A percentile compares a stretch with the other conserved stretches of the same genome.
Conservation (phyloP, 1,140 invertebrate genomes). For the Lutraria rhynchaena region DNA sequence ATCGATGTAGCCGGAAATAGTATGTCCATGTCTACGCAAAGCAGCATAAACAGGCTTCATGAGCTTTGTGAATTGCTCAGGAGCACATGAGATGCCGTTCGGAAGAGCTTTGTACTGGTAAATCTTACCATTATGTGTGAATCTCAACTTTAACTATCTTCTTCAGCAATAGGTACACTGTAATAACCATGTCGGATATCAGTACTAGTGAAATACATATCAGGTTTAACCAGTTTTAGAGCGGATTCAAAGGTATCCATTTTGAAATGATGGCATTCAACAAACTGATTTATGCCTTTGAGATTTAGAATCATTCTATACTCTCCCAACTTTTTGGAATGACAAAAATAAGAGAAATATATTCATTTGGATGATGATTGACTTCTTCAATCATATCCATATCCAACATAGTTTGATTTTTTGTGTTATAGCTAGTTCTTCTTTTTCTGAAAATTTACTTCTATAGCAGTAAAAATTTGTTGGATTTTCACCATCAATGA, state of each 20-base stretch:
- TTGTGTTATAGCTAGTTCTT: constrained; percentile 28
- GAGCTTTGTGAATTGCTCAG: constrained; percentile 45
- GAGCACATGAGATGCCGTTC: constrained; percentile 29
- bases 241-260: constrained; percentile 51
- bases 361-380: constrained; percentile 2
- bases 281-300: constrained; percentile 37
- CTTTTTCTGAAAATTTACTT: constrained; percentile 34
- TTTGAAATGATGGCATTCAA: no score
- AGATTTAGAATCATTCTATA: constrained; percentile 34
- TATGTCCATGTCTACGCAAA: constrained; percentile 45
- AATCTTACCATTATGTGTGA: constrained; percentile 33
- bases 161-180: constrained; percentile 20
- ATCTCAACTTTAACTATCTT: constrained; percentile 36
- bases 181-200: constrained; percentile 50
- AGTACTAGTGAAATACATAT: constrained; percentile 42
- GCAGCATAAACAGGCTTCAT: no score
- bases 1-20: constrained; percentile 55
- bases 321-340: background rate
- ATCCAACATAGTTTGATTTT: constrained; percentile 35
- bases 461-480: constrained; percentile 6
- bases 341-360: constrained; percentile 24
- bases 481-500: constrained; percentile 14
- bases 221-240: constrained; percentile 28
- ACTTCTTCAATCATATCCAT: constrained; percentile 24
- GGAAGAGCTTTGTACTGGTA: constrained; percentile 53